Base-by-base conservation (phyloP, 2,888 invertebrate genomes). In the Beris morrisii region DNA sequence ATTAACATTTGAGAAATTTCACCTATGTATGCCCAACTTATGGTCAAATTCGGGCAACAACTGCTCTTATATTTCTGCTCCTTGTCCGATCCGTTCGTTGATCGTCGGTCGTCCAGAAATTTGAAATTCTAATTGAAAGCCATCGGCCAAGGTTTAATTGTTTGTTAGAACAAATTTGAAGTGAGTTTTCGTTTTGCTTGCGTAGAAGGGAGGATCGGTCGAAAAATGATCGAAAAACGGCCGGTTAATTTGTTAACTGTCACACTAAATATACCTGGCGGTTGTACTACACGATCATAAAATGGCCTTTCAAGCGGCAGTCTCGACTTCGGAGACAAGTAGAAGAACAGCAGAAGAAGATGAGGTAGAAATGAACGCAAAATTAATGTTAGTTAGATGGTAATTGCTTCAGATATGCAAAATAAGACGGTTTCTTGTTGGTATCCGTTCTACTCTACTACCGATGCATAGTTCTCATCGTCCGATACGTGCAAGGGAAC, bases 121-220 rank as follows among this genome's bases (percentile, higher is more conserved):
- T 66, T 66, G 59, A 66, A 66, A 59, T 58, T 66, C 53, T 55
- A 65, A 67, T 64, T 65, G 56, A 59, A 43, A 54, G 54, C 64
- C 64, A 64, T 53, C 45, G 45, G 53, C 31, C 54, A 54, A 52
- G 43, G 54, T 64, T 64, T 64, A 64, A 64, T 64, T 64, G 64
- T 64, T 54, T 54, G 54, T 43, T 54, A 54, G 64, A 44, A 32
- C 9, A 56, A 32, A 38, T 38, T 38, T 38, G 38, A 38, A 5
- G 38, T 38, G 38, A 38, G 38, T 38, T 38, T 38, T 9, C 9
- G 38, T 38, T 38, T 38, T 3, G 7, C 38, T 38, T 38, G 9
- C 38, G 38, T 38, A 9, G 38, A 38, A 22, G 22, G 38, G 9
- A 38, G 9, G 38, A 38, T 38, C 38, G 38, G 38, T 38, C 38